Evolutionary conservation across 2,888 invertebrate species (phyloP).

Genomic region (Eupithecia subfuscata): DNA sequence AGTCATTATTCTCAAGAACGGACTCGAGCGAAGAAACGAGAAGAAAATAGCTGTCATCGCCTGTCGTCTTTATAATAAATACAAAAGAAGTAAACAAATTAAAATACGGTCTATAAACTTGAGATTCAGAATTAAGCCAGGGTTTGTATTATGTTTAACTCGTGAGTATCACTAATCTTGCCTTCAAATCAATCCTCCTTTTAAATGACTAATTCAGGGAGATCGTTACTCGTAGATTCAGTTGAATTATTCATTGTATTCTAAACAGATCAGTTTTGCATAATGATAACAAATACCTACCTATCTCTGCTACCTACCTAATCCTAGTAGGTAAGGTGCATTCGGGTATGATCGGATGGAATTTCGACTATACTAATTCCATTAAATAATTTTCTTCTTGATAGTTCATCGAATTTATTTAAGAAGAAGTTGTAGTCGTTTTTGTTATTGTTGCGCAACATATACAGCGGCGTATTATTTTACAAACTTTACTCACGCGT

Average conservation of each 20-base stretch:
- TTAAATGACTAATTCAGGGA: conserved; percentile 1
- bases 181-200: conserved; percentile 44
- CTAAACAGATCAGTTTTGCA: conserved; percentile 10
- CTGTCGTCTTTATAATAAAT: conserved; percentile 17
- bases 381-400: too few species aligned
- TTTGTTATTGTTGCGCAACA: too few species aligned
- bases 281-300: conserved; percentile 6
- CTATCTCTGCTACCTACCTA: not conserved
- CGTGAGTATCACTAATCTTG: conserved; percentile 37
- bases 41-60: conserved; percentile 11
- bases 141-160: conserved; percentile 29
- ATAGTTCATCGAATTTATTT: too few species aligned
- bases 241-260: conserved; percentile 16
- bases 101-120: conserved; percentile 14
- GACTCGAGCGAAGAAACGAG: conserved; percentile 5
- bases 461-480: too few species aligned
- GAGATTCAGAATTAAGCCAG: conserved; percentile 23
- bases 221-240: conserved; percentile 6
- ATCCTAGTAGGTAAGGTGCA: not conserved
- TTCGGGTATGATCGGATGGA: too few species aligned
- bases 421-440: too few species aligned
- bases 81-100: conserved; percentile 19
- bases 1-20: conserved; percentile 14
- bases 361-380: too few species aligned
- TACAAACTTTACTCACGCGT: too few species aligned